Base-by-base conservation (phyloP, 2,113 vertebrate genomes). In the Corythornis vintsioides region DNA sequence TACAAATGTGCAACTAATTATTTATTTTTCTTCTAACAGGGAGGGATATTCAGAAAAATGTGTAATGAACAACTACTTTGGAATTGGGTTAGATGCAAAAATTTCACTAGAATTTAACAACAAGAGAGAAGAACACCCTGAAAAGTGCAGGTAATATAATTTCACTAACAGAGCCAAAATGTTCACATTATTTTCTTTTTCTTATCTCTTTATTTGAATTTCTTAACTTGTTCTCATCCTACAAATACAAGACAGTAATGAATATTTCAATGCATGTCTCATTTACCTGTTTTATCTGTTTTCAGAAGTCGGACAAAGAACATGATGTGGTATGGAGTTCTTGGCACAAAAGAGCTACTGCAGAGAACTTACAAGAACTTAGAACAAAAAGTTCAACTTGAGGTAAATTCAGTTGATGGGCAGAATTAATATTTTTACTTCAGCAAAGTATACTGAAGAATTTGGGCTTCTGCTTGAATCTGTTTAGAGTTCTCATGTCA, bases 41-140 rank as follows among this genome's bases (percentile, higher is more conserved):
- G 99, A 99, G 95, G 99, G 99, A 81, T 99, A 99, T 97, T 98
- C 98, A 98, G 99, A 99, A 98, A 99, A 99, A 94, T 99, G 99
- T 92, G 99, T 99, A 80, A 99, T 99, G 99, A 99, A 99, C 97
- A 99, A 99, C 97, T 99, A 99, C 97, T 99, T 99, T 93, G 99
- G 99, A 78, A 99, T 99, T 88, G 99, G 99, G 74, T 98, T 99
- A 93, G 99, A 99, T 91, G 99, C 99, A 74, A 99, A 99, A 97
- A 99, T 99, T 97, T 99, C 99, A 16, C 97, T 99, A 97, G 99
- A 99, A 97, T 99, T 99, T 97, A 99, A 99, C 97, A 99, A 99
- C 95, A 99, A 99, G 82, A 95, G 99, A 88, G 99, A 99, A 73
- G 99, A 99, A 60, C 99, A 99, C 89, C 99, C 99, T 66, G 99